Base-by-base conservation (phyloP, 2,113 vertebrate species). In the Ginglymostoma cirratum region DNA sequence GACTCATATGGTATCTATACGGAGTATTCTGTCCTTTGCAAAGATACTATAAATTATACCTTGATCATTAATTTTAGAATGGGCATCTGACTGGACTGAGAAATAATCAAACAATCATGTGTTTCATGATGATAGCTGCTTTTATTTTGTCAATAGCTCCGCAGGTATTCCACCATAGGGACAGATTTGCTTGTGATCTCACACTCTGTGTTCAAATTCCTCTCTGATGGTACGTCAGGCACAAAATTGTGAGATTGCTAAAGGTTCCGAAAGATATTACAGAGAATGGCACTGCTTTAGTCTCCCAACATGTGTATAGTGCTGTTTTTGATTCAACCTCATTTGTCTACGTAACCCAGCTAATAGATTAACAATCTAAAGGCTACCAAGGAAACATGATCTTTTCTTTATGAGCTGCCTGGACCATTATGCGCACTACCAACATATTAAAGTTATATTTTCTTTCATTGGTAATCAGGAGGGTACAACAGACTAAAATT, bases 101-200 rank as follows among this genome's bases (percentile, higher is more conserved):
- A 69, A 76, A 45, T 10, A 52, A 66, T 12, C 23, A 72, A 95
- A 30, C 34, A 6, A 52, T 72, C 45, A 70, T 72, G 12, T 72
- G 10, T 72, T 48, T 93, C 69, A 70, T 5, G 24, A 42, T 27
- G 67, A 23, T 27, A 42, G 24, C 21, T 95, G 69, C 42, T 5
- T 95, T 70, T 69, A 76, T 76, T 72, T 42, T 95, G 48, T 95
- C 69, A 45, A 70, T 48, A 95, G 17, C 42, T 95, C 94, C 38
- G 30, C 45, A 7, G 69, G 69, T 76, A 69, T 72, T 48, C 69
- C 34, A 19, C 67, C 94, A 95, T 52, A 10, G 72, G 94, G 24
- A 72, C 27, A 72, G 61, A 19, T 72, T 95, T 72, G 94, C 94
- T 12, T 95, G 69, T 70, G 69, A 95, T 76, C 94, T 95, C 42